Evolutionary conservation across 1,140 invertebrate species (phyloP).

Genomic region (Aleiodes sp.): DNA sequence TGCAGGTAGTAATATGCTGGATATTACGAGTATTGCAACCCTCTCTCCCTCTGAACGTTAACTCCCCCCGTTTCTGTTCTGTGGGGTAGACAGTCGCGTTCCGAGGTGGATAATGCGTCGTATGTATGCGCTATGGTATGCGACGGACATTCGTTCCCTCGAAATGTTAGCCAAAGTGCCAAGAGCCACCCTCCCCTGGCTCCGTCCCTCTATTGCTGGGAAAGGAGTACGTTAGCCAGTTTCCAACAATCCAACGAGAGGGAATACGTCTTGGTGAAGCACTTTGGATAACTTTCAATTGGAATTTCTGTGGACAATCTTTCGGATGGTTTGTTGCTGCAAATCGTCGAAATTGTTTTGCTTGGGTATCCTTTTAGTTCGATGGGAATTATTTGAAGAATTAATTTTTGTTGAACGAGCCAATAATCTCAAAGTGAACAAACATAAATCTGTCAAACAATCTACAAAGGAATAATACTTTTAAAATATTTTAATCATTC

Average conservation of each 20-base stretch:
- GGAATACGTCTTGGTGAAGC: constrained; percentile 41
- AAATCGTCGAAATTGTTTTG: no score
- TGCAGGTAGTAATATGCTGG: constrained; percentile 42
- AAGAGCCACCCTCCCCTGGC: constrained; percentile 32
- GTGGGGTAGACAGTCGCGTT: constrained; percentile 21
- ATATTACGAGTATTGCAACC: constrained; percentile 34
- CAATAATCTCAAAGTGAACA: no score
- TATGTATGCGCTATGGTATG: constrained; percentile 51
- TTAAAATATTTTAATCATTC: no score
- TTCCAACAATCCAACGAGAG: no score
- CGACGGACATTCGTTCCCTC: constrained; percentile 44
- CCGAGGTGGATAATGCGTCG: constrained; percentile 48
- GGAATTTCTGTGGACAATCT: neutral
- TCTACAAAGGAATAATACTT: no score
- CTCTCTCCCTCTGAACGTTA: constrained; percentile 13
- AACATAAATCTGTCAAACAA: no score
- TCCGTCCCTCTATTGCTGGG: no score
- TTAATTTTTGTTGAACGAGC: no score
- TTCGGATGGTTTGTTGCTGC: no score
- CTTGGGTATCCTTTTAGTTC: no score
- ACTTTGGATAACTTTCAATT: constrained; percentile 36
- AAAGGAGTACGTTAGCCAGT: no score
- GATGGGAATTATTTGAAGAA: no score
- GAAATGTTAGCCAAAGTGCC: constrained; percentile 42
- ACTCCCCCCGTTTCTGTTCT: neutral